Conservation (phyloP, 1,140 invertebrate species). For the Eriocheir sinensis region DNA sequence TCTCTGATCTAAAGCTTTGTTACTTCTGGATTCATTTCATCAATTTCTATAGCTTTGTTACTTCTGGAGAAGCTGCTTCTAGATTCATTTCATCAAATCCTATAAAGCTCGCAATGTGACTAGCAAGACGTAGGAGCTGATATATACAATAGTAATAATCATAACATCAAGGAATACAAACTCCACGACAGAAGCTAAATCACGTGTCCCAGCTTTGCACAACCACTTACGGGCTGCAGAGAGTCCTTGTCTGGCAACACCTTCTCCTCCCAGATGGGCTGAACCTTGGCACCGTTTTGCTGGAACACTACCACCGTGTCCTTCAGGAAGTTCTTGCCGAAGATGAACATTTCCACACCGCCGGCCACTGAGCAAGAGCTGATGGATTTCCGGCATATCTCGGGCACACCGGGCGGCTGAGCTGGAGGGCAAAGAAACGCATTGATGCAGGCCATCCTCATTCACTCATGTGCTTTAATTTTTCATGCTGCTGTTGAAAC, state of each 20-base stretch:
- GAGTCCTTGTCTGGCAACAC: conserved; percentile 92
- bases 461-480: no score
- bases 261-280: conserved; percentile 88
- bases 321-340: conserved; percentile 98
- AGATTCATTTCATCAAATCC: neutral
- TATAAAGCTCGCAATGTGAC: no score
- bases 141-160: neutral
- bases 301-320: conserved; percentile 95
- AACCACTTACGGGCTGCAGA: conserved; percentile 87
- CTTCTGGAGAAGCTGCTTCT: no score
- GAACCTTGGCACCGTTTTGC: conserved; percentile 84
- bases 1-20: no score
- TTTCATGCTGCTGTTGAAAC: no score
- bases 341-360: conserved; percentile 94
- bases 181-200: conserved; percentile 23
- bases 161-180: neutral
- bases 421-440: conserved; percentile 85
- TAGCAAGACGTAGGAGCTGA: conserved; percentile 42
- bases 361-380: conserved; percentile 90
- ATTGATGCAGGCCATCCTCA: no score
- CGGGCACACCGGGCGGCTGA: conserved; percentile 96
- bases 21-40: no score
- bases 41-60: no score
- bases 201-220: conserved; percentile 6
- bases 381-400: conserved; percentile 96